Evolutionary conservation across 2,797 vertebrate genomes (phyloP), one percentile per base, ranked within the genome.

Genomic region (Danio tinwini): DNA sequence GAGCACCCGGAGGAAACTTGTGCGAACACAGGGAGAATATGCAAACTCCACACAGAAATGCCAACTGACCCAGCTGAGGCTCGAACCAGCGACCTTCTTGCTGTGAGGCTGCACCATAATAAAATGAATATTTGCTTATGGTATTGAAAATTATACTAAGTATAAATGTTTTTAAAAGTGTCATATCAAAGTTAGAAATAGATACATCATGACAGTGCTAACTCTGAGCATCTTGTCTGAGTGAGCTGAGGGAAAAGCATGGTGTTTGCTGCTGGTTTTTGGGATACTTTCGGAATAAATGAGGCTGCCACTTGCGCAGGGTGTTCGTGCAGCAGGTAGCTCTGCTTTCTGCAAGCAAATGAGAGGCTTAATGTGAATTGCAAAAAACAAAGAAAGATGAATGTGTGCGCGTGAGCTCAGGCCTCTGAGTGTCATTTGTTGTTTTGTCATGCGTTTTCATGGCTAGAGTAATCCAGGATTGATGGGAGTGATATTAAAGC

Each of bases 391-490:
- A 37, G n/a, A 77, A 77, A 81, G 78, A 87, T 71, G 59, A 80
- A 87, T 85, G 80, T 7, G 68, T 76, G 75, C 9, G 61, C 65
- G 53, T 84, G 63, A 82, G 76, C 73, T 71, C 62, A 64, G 64
- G 74, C 75, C 76, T 49, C 37, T 56, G 68, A 79, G 69, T 49
- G 63, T 74, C 71, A 85, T 85, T 84, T 78, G 81, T 82, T 77
- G 53, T 76, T 79, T 78, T 81, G 78, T 83, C 70, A 56, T 44
- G 68, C 74, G 74, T 82, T 81, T 77, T 82, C 77, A 87, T 86
- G 82, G 77, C 71, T 84, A 69, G 63, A 78, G 80, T 86, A 81
- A 83, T 85, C 78, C 80, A 70, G 82, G 82, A 85, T 72, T 80
- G 76, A 84, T 82, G 67, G 65, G 79, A 17, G 47, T 81, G 80